These are phyloP conservation scores for Trachelus iudaicus DNA, from an alignment of 2,888 invertebrate species.

Conservation along the genomic window DNA sequence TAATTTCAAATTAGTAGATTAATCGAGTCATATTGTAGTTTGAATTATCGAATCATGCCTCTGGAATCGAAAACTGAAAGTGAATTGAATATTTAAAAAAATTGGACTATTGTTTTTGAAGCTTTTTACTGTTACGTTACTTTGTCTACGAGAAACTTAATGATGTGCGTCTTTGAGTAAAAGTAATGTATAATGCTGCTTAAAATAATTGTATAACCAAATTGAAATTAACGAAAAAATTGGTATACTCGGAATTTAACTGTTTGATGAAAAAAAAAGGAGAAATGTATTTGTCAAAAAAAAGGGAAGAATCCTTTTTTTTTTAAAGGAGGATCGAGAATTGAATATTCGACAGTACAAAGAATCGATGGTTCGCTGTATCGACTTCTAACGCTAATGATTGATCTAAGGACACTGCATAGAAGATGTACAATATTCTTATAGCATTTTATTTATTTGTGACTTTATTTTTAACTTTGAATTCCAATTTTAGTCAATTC, in stretches of 20 bases:
- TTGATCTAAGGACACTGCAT: no score
- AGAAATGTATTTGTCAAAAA: not conserved
- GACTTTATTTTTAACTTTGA: no score
- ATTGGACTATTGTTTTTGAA: not conserved
- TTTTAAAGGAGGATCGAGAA: no score
- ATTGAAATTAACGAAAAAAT: not conserved
- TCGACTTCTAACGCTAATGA: no score
- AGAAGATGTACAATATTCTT: no score
- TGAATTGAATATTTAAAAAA: not conserved
- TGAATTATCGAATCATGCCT: not conserved
- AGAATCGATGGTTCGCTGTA: no score
- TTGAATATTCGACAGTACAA: no score
- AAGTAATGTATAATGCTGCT: not conserved
- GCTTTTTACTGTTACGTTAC: not conserved
- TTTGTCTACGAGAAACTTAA: not conserved
- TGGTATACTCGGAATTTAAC: not conserved
- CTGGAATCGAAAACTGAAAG: not conserved
- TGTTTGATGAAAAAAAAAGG: not conserved
- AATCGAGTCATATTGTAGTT: not conserved
- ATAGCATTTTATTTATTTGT: no score
- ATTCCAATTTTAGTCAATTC: no score
- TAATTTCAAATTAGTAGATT: not conserved
- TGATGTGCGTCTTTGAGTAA: not conserved
- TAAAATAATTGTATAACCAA: not conserved
- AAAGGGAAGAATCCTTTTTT: not conserved